These are phyloP conservation scores for Sparus aurata DNA, from an alignment of 2,797 vertebrate genomes.

Conservation along the genomic window DNA sequence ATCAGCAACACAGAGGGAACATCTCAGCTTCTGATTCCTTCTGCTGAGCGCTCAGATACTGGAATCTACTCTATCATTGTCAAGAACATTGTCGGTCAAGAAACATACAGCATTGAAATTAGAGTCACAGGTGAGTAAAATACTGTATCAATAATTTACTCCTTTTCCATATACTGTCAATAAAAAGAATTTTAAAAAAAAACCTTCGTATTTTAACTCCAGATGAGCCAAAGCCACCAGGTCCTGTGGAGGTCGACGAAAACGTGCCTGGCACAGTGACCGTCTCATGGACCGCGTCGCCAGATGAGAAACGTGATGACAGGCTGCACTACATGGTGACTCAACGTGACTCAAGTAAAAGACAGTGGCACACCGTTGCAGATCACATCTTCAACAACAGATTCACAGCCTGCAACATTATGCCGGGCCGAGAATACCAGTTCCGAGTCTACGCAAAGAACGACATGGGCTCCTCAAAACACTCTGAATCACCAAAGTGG, in stretches of 20 bases:
- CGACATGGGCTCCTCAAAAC: constrained; percentile 88
- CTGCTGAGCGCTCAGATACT: constrained; percentile 85
- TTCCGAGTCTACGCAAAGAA: constrained; percentile 94
- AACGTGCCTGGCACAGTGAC: constrained; percentile 92
- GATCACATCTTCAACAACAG: constrained; percentile 92
- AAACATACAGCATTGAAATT: constrained; percentile 87
- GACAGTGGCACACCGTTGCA: constrained; percentile 86
- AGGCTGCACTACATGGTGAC: constrained; percentile 90
- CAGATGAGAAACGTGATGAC: constrained; percentile 88
- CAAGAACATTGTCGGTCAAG: constrained; percentile 86
- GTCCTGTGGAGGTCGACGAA: constrained; percentile 87
- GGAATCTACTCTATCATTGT: constrained; percentile 89
- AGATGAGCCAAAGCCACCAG: constrained; percentile 92
- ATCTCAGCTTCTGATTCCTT: constrained; percentile 89
- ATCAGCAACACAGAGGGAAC: constrained; percentile 82
- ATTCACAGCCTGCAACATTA: constrained; percentile 89
- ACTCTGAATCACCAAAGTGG: constrained; percentile 91
- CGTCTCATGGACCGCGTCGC: constrained; percentile 89
- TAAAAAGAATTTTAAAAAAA: neutral
- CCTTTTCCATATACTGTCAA: neutral
- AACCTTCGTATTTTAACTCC: constrained; percentile 36
- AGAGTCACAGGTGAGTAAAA: constrained; percentile 89
- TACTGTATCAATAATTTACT: neutral
- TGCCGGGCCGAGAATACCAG: constrained; percentile 91
- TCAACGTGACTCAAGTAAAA: constrained; percentile 87